Conservation (phyloP, 2,797 vertebrate species). For the Callimico goeldii region DNA sequence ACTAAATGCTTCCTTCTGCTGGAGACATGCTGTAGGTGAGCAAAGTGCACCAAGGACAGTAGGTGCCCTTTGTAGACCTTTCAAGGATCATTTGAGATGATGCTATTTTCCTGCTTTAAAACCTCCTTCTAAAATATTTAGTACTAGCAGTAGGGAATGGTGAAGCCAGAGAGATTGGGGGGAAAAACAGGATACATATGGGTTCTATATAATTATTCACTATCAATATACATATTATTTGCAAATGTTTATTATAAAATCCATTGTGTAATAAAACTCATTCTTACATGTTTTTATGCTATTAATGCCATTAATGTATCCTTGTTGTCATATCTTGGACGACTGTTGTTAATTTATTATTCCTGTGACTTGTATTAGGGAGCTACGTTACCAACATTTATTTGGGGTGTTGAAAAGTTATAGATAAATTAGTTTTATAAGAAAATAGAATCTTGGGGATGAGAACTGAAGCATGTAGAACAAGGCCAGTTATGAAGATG, state of each 20-base stretch:
- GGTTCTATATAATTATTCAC: background rate
- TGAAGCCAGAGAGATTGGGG: background rate
- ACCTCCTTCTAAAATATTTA: background rate
- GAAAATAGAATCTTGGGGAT: background rate
- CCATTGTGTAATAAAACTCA: background rate
- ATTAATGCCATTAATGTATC: background rate
- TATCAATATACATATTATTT: conserved; percentile 6
- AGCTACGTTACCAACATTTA: background rate
- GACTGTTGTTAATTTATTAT: conserved; percentile 22
- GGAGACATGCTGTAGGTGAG: background rate
- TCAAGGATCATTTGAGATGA: background rate
- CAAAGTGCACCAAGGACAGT: background rate
- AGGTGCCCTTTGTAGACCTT: background rate
- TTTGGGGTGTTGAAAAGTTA: background rate
- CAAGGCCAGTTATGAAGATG: background rate
- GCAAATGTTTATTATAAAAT: conserved; percentile 4
- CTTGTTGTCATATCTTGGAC: conserved; percentile 21
- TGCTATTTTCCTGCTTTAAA: background rate
- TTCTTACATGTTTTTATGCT: background rate
- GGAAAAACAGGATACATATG: background rate
- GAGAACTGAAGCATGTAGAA: background rate
- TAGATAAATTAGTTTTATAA: background rate
- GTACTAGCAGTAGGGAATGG: background rate
- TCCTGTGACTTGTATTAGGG: background rate
- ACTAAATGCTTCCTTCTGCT: background rate